phyloP scores from a whole-genome alignment of 2,113 vertebrate species.

The Acanthochromis polyacanthus region DNA sequence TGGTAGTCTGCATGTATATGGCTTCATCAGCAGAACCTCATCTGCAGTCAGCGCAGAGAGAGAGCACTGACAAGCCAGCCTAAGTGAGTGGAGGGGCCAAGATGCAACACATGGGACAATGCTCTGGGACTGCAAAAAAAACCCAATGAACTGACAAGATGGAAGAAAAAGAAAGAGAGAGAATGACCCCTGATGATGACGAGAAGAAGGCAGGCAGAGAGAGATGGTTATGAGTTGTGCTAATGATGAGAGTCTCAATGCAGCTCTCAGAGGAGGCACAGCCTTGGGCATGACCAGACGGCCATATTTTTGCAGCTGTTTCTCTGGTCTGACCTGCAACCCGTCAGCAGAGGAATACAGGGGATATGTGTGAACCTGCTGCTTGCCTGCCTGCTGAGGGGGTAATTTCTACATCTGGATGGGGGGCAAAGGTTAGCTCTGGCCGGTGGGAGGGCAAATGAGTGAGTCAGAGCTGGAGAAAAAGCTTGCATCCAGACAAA shows the following conservation, averaged over 20 bases:
- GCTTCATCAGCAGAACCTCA: constrained; percentile 68
- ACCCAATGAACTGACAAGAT: constrained; percentile 27
- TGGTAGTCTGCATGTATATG: constrained; percentile 46
- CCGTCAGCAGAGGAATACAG: constrained; percentile 51
- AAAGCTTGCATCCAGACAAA: constrained; percentile 67
- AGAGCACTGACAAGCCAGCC: constrained; percentile 28
- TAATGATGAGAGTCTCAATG: constrained; percentile 66
- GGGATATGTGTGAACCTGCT: constrained; percentile 66
- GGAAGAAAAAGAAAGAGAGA: constrained; percentile 27
- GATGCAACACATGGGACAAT: constrained; percentile 13
- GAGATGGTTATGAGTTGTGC: constrained; percentile 63
- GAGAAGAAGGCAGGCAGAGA: constrained; percentile 48
- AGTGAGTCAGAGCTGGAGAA: constrained; percentile 38
- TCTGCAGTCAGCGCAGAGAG: constrained; percentile 57
- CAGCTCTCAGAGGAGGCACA: constrained; percentile 58
- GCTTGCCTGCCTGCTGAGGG: constrained; percentile 72
- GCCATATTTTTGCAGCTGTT: constrained; percentile 79
- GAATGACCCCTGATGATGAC: constrained; percentile 47
- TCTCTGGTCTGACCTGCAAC: constrained; percentile 68
- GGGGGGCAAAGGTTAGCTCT: constrained; percentile 69
- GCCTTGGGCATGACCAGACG: constrained; percentile 70
- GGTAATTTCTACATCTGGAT: constrained; percentile 79
- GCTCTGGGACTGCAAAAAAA: constrained; percentile 9
- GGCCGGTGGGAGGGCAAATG: constrained; percentile 73
- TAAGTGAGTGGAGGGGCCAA: constrained; percentile 30